phyloP scores from a whole-genome alignment of 2,113 vertebrate genomes.

The Puntigrus tetrazona region DNA sequence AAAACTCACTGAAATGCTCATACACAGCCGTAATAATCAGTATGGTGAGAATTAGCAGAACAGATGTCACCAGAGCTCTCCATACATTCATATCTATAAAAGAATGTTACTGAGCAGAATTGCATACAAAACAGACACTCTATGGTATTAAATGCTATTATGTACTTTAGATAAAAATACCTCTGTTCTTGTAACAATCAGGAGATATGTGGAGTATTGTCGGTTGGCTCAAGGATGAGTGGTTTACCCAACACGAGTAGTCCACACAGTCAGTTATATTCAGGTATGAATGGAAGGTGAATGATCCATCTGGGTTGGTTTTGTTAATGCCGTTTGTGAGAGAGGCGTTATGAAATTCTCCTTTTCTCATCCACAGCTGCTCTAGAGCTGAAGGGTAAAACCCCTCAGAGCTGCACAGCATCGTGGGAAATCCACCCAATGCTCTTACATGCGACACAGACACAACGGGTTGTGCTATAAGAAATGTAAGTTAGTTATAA shows the following conservation, averaged over 20 bases:
- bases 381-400: slow-evolving; percentile 51
- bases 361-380: slow-evolving; percentile 49
- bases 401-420: slow-evolving; percentile 42
- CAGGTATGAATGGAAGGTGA: slow-evolving; percentile 10
- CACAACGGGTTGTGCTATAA: slow-evolving; percentile 36
- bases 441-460: slow-evolving; percentile 29
- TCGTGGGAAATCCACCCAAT: background rate
- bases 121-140: background rate
- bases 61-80: background rate
- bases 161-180: background rate
- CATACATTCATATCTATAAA: background rate
- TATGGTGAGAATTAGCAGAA: background rate
- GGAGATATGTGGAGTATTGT: background rate
- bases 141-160: background rate
- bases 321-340: background rate
- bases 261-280: background rate
- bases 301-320: slow-evolving; percentile 33
- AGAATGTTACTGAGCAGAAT: background rate
- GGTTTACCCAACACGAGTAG: slow-evolving; percentile 57
- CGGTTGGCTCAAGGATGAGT: slow-evolving; percentile 46
- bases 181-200: background rate
- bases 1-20: slow-evolving; percentile 14
- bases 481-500: background rate
- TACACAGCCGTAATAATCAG: background rate
- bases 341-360: slow-evolving; percentile 42